phyloP scores from a whole-genome alignment of 2,888 invertebrate genomes.

The Caenorhabditis sp. region DNA sequence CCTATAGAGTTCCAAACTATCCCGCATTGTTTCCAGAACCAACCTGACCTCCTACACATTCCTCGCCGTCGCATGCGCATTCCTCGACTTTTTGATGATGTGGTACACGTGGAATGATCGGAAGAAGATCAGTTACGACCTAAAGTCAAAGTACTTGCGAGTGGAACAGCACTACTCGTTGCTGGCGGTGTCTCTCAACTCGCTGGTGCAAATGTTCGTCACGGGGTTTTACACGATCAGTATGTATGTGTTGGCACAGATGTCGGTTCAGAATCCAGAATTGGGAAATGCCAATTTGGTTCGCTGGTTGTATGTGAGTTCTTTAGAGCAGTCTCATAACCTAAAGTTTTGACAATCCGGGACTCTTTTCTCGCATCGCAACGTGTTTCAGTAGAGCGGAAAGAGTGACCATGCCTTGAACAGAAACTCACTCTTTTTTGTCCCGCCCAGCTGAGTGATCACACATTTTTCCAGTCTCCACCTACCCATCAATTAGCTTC shows the following conservation, averaged over 20 bases:
- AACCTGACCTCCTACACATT: slow-evolving; percentile 49
- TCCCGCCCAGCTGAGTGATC: too few relatives aligned
- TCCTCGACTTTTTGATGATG: slow-evolving; percentile 47
- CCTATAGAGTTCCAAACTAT: too few relatives aligned
- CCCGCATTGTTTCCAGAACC: background rate
- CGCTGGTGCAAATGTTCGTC: slow-evolving; percentile 47
- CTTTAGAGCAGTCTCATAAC: too few relatives aligned
- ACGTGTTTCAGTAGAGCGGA: too few relatives aligned
- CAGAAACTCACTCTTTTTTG: too few relatives aligned
- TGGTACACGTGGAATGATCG: slow-evolving; percentile 52
- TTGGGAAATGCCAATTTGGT: slow-evolving; percentile 45
- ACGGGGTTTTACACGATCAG: slow-evolving; percentile 42
- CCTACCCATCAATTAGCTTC: background rate
- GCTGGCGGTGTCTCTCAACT: slow-evolving; percentile 50
- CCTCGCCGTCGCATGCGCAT: slow-evolving; percentile 19
- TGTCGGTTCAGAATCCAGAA: slow-evolving; percentile 18
- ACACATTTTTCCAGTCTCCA: too few relatives aligned
- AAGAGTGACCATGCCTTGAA: too few relatives aligned
- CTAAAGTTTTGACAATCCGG: background rate
- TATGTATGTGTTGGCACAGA: slow-evolving; percentile 29
- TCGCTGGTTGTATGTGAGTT: slow-evolving; percentile 59
- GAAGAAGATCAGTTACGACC: slow-evolving; percentile 26
- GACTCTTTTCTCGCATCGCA: too few relatives aligned
- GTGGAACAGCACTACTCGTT: slow-evolving; percentile 49
- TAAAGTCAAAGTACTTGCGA: slow-evolving; percentile 50